Evolutionary conservation across 30 jellyfish, hydroid and myxozoan genomes (phyloP), one percentile per base, ranked within the genome.

Genomic region (Cassiopea andromeda): DNA sequence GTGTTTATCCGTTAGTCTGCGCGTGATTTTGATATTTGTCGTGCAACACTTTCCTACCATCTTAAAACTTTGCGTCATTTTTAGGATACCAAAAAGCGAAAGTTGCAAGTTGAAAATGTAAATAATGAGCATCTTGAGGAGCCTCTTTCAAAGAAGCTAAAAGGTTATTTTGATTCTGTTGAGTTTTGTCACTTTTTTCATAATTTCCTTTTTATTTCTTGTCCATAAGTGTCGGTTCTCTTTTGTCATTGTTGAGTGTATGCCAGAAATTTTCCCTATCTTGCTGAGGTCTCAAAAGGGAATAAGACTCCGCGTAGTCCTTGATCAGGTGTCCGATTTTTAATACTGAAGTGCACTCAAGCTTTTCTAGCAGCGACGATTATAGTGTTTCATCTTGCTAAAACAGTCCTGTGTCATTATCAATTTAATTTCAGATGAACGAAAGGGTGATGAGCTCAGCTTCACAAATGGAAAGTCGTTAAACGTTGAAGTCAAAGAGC

Each of bases 121-220:
- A 54, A 43, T 14, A 70, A 79, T 8, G 12, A 61, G 50, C 45
- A 6, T 6, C 1, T 48, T 16, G 85, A 83, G 7, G 85, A 70
- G 77, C 91, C 91, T 1, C 91, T 74, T 38, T 48, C 44, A 69
- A 83, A 83, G 77, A 71, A 83, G 59, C 44, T 77, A 2, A 73
- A 46, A 85, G 93, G 93, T 75, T 10, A 19, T 38, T 59, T 60
- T 61, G 46, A 14, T 59, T 49, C 43, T 6, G 13, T 15, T 5
- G 9, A 14, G 67, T 77, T 77, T 77, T 77, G 45, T 17, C 13
- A 54, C 64, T 54, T 54, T 54, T 54, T 3, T 54, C 7, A 3
- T 54, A 3, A 10, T 54, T 54, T 6, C 64, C 64, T 54, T 54
- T 54, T 54, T 54, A 10, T 54, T 54, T 10, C 64, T 10, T 54